Percentiles rank a stretch among this genome's conserved stretches.
Evolutionary conservation across 2,797 vertebrate genomes (phyloP).

Genomic region (Neosalanx taihuensis): DNA sequence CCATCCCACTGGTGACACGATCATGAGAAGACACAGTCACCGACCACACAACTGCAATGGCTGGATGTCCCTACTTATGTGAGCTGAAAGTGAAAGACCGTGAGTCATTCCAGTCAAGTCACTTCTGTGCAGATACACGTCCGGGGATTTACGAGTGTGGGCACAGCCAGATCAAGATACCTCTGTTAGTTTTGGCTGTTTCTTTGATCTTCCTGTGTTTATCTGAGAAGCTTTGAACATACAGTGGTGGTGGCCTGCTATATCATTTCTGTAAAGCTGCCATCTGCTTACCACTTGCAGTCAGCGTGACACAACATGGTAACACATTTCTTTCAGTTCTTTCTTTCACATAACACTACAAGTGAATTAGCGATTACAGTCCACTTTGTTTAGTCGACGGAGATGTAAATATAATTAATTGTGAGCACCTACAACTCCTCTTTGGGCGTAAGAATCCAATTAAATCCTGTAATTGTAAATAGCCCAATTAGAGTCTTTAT

Average conservation of each 20-base stretch:
- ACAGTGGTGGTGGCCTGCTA: background rate
- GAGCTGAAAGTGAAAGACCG: constrained; percentile 36
- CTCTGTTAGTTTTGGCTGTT: constrained; percentile 47
- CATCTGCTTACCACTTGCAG: constrained; percentile 2
- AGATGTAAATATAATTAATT: too few relatives aligned
- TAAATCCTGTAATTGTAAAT: constrained; percentile 33
- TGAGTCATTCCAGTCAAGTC: constrained; percentile 54
- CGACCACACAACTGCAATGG: constrained; percentile 40
- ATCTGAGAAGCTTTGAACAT: constrained; percentile 1
- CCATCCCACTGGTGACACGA: constrained; percentile 36
- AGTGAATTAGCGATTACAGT: background rate
- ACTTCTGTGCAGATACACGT: constrained; percentile 38
- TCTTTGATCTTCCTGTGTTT: constrained; percentile 44
- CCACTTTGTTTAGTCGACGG: background rate
- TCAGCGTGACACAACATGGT: background rate
- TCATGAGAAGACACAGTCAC: constrained; percentile 41
- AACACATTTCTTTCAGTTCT: background rate
- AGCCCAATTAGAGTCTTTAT: constrained; percentile 39
- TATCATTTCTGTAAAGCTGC: constrained; percentile 1
- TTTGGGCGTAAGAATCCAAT: constrained; percentile 23
- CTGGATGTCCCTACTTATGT: constrained; percentile 59
- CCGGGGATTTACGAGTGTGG: constrained; percentile 41
- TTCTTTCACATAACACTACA: background rate
- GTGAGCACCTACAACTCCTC: background rate
- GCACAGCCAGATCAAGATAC: constrained; percentile 29